Percentiles rank a stretch among this genome's conserved stretches.
Conservation (phyloP, 2,888 invertebrate genomes). For the Megastigmus dorsalis region DNA sequence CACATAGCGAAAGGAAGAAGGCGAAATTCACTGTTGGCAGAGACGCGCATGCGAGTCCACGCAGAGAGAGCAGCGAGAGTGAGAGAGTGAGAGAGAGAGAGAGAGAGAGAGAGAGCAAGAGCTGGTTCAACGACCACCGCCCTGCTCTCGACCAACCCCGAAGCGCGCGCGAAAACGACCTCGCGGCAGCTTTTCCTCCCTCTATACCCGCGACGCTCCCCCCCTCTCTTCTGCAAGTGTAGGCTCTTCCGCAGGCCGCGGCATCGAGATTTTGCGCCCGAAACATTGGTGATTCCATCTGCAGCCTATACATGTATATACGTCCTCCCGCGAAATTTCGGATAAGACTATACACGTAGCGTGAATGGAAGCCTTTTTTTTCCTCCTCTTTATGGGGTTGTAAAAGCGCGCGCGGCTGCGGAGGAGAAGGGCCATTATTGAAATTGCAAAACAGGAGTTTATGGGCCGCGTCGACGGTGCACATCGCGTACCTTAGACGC, state of each 20-base stretch:
- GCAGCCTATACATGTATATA: no score
- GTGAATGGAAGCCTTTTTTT: not conserved
- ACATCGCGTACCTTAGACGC: no score
- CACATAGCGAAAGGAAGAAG: not conserved
- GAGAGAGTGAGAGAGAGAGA: no score
- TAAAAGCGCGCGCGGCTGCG: not conserved
- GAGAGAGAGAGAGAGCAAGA: constrained; percentile 16
- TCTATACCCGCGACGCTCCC: not conserved
- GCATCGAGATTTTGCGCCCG: no score
- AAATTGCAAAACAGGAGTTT: not conserved
- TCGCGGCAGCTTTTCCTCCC: not conserved
- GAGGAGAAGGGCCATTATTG: not conserved
- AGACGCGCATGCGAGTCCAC: constrained; percentile 13
- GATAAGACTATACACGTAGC: not conserved
- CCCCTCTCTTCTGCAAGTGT: not conserved
- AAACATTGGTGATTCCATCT: no score
- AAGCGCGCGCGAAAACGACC: constrained; percentile 52
- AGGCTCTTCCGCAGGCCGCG: no score
- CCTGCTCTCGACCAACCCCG: constrained; percentile 71
- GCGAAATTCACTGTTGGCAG: constrained; percentile 38
- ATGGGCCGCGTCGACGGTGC: no score
- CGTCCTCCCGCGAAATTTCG: not conserved
- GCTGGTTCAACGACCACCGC: constrained; percentile 74
- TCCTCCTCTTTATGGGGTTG: not conserved
- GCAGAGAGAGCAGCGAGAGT: constrained; percentile 10